Conservation (phyloP, 2,888 invertebrate genomes). For the Drosophila emarginata region DNA sequence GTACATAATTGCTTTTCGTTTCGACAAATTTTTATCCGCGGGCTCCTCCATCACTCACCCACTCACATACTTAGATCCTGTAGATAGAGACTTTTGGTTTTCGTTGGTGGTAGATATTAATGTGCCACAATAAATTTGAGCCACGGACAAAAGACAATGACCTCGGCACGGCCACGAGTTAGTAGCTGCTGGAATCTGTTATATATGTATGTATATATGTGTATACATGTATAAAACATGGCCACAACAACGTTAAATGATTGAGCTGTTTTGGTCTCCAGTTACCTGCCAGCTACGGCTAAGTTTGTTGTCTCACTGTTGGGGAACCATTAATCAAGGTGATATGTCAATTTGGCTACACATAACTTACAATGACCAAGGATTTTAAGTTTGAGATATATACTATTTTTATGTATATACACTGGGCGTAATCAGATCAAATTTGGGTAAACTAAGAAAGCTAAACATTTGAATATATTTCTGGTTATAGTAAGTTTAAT, state of each 20-base stretch:
- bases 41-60: background rate
- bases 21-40: slow-evolving; percentile 36
- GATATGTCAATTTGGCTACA: slow-evolving; percentile 59
- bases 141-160: slow-evolving; percentile 42
- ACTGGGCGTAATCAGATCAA: too few species aligned
- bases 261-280: slow-evolving; percentile 33
- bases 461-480: too few species aligned
- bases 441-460: too few species aligned
- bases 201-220: background rate
- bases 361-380: slow-evolving; percentile 55
- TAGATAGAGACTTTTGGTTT: background rate
- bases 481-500: too few species aligned
- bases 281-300: slow-evolving; percentile 15
- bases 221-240: background rate
- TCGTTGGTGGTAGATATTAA: slow-evolving; percentile 32
- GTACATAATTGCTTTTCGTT: slow-evolving; percentile 29
- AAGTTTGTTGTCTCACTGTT: background rate
- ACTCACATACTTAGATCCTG: slow-evolving; percentile 1
- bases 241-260: slow-evolving; percentile 24
- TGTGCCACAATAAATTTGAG: slow-evolving; percentile 42
- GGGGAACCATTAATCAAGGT: slow-evolving; percentile 57
- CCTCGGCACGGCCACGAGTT: slow-evolving; percentile 26
- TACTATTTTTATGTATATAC: too few species aligned
- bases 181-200: slow-evolving; percentile 14
- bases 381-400: slow-evolving; percentile 1